These are phyloP conservation scores for Mus caroli DNA, from an alignment of 2,797 vertebrate genomes.

Conservation along the genomic window DNA sequence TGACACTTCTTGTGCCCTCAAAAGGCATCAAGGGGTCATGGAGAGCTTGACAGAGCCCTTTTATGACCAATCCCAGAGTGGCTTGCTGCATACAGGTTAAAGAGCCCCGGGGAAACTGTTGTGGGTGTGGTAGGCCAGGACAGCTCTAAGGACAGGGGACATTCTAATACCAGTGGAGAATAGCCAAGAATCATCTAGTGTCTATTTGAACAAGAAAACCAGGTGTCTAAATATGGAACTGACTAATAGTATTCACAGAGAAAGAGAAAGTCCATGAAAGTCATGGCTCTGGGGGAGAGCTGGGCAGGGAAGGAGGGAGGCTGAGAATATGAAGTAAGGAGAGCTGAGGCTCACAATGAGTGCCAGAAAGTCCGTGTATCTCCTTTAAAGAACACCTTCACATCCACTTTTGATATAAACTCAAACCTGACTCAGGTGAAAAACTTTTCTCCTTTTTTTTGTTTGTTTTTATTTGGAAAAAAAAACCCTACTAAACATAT, in stretches of 20 bases:
- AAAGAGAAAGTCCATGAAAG: background rate
- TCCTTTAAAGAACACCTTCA: slow-evolving; percentile 19
- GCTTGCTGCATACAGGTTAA: background rate
- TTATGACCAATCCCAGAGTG: background rate
- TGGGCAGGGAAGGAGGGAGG: background rate
- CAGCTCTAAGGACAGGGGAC: background rate
- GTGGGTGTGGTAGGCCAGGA: background rate
- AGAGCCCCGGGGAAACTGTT: background rate
- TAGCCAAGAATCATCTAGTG: background rate
- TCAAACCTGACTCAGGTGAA: background rate
- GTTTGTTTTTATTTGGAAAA: background rate
- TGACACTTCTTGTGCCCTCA: background rate
- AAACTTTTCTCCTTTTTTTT: background rate
- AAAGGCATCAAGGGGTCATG: background rate
- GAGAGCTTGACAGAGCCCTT: background rate
- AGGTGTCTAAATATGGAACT: background rate
- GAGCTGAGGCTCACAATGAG: background rate
- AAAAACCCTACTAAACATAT: background rate
- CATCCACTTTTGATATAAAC: background rate
- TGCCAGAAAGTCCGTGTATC: background rate
- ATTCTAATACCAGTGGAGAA: background rate
- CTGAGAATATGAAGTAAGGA: background rate
- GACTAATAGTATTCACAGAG: background rate
- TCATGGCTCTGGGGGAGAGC: rapidly evolving
- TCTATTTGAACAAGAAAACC: slow-evolving; percentile 10